Evolutionary conservation across 2,888 invertebrate genomes (phyloP).

Genomic region (Tenthredo scrophulariae): DNA sequence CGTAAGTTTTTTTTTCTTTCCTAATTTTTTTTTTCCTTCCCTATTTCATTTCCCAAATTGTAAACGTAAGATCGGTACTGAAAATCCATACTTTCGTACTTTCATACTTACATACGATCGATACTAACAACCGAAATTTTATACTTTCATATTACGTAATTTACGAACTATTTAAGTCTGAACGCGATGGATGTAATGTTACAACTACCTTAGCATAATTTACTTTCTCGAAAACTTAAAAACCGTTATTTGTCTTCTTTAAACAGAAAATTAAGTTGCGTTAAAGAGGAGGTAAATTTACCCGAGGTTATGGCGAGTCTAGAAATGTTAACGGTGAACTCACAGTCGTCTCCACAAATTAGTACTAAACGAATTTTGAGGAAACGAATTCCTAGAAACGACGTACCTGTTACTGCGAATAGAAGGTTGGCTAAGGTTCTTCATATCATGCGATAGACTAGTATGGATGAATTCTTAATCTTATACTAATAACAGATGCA

Average conservation of each 20-base stretch:
- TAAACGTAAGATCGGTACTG: not conserved
- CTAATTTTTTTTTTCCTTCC: not conserved
- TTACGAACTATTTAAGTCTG: not conserved
- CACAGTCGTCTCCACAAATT: not conserved
- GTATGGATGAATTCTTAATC: not conserved
- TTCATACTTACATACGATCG: too few species aligned
- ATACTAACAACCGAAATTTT: not conserved
- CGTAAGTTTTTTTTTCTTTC: conserved; percentile 16
- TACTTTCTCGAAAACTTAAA: not conserved
- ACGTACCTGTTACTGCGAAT: conserved; percentile 65
- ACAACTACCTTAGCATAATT: not conserved
- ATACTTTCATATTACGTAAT: not conserved
- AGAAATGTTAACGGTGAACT: conserved; percentile 70
- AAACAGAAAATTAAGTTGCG: not conserved
- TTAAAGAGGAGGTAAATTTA: conserved; percentile 65
- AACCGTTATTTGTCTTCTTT: conserved; percentile 5
- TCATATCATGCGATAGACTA: conserved; percentile 11
- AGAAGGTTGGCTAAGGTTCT: conserved; percentile 66
- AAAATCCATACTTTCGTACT: not conserved
- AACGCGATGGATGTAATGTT: not conserved
- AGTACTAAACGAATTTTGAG: conserved; percentile 59
- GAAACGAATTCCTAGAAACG: conserved; percentile 60
- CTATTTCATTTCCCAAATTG: not conserved
- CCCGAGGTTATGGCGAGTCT: conserved; percentile 72
- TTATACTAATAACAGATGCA: conserved; percentile 66